Percentiles rank a stretch among this genome's conserved stretches.
Evolutionary conservation across 2,888 invertebrate genomes (phyloP).

Genomic region (Monoplex corrugatus): DNA sequence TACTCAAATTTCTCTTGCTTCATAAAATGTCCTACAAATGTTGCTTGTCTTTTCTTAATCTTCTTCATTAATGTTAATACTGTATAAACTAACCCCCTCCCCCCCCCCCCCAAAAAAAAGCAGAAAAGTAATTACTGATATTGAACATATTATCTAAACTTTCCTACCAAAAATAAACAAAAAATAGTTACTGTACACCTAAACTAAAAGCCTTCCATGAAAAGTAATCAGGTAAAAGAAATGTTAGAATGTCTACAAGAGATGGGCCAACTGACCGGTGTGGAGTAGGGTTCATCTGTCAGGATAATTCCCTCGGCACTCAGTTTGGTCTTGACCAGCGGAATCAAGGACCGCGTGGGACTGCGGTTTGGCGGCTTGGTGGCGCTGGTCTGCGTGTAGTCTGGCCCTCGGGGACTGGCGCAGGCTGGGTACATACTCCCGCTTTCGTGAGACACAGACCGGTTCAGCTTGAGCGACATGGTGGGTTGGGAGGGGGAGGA

Average conservation of each 20-base stretch:
- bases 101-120: too few relatives aligned
- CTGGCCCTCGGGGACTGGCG: conserved; percentile 52
- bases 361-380: conserved; percentile 36
- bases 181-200: too few relatives aligned
- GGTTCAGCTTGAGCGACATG: conserved; percentile 41
- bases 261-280: conserved; percentile 71
- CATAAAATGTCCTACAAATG: too few relatives aligned
- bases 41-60: too few relatives aligned
- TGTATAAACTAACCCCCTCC: too few relatives aligned
- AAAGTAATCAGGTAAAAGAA: not conserved
- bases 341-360: conserved; percentile 73
- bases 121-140: too few relatives aligned
- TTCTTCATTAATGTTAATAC: too few relatives aligned
- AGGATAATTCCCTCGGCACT: conserved; percentile 79
- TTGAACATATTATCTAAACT: too few relatives aligned
- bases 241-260: too few relatives aligned
- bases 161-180: too few relatives aligned
- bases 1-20: too few relatives aligned
- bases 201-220: too few relatives aligned
- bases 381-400: conserved; percentile 57
- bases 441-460: conserved; percentile 42
- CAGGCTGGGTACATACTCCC: conserved; percentile 44
- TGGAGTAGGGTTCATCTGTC: conserved; percentile 78
- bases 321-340: conserved; percentile 76
- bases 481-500: conserved; percentile 23